A percentile compares a stretch with the other conserved stretches of the same genome.
Conservation (phyloP, 2,888 invertebrate species). For the Torymus tubicola region DNA sequence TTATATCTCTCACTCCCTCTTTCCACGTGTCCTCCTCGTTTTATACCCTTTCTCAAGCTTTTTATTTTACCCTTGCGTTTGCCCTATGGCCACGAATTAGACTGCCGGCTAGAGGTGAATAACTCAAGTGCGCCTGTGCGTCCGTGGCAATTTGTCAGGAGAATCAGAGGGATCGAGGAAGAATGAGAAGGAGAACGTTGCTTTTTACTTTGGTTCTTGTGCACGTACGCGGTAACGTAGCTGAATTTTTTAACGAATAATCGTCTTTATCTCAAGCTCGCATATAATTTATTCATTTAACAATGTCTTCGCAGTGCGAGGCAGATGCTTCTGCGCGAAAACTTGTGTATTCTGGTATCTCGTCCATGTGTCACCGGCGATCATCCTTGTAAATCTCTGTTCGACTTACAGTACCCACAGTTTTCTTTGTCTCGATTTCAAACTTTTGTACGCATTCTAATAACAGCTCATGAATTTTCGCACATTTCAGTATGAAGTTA, state of each 20-base stretch:
- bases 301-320: not conserved
- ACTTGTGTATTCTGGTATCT: conserved; percentile 4
- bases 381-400: no score
- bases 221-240: not conserved
- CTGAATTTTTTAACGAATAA: conserved; percentile 50
- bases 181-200: not conserved
- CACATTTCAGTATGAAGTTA: not conserved
- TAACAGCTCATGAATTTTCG: not conserved
- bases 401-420: no score
- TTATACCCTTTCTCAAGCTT: not conserved
- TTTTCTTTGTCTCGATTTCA: no score
- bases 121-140: conserved; percentile 28
- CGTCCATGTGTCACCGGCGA: not conserved
- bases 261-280: conserved; percentile 29
- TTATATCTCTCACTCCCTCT: conserved; percentile 11
- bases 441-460: no score
- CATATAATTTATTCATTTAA: conserved; percentile 40
- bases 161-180: not conserved
- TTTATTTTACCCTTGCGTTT: not conserved
- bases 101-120: conserved; percentile 29
- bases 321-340: not conserved
- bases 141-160: conserved; percentile 44
- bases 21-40: not conserved
- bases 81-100: conserved; percentile 43
- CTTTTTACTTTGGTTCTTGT: conserved; percentile 13